phyloP scores from a whole-genome alignment of 2,888 invertebrate genomes.

The Dynastes maya region DNA sequence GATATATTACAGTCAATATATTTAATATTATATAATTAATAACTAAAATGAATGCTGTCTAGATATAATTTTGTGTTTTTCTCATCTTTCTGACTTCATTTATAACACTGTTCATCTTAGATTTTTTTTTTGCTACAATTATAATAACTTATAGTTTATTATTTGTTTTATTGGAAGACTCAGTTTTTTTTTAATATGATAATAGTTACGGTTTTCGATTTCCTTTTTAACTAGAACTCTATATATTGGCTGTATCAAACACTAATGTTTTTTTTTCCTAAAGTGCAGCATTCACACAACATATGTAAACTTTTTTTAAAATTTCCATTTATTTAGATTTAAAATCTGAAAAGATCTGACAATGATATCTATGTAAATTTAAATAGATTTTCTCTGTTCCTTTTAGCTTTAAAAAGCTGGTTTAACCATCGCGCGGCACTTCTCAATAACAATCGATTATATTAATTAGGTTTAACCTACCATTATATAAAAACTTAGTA shows the following conservation, averaged over 20 bases:
- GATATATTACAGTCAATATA: constrained; percentile 69
- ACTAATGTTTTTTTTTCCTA: constrained; percentile 59
- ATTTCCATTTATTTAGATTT: constrained; percentile 21
- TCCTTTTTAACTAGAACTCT: constrained; percentile 55
- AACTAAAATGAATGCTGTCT: constrained; percentile 68
- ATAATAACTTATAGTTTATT: constrained; percentile 70
- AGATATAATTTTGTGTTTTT: constrained; percentile 37
- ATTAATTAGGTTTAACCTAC: constrained; percentile 20
- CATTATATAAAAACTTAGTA: constrained; percentile 37
- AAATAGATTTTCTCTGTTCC: constrained; percentile 30
- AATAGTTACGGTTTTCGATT: constrained; percentile 57
- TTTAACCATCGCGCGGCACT: constrained; percentile 21
- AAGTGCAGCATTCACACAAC: constrained; percentile 57
- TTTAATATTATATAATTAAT: constrained; percentile 22
- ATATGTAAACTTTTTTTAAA: background rate
- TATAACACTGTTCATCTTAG: constrained; percentile 52
- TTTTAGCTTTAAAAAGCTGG: constrained; percentile 3
- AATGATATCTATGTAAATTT: constrained; percentile 32
- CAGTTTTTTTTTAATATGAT: constrained; percentile 68
- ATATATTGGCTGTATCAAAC: constrained; percentile 63
- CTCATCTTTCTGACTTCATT: constrained; percentile 55
- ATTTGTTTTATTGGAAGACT: constrained; percentile 72
- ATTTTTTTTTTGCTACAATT: constrained; percentile 56
- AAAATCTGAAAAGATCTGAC: constrained; percentile 18
- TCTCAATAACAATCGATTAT: constrained; percentile 34